Conservation (phyloP, 2,797 vertebrate genomes). For the Protonibea diacanthus region DNA sequence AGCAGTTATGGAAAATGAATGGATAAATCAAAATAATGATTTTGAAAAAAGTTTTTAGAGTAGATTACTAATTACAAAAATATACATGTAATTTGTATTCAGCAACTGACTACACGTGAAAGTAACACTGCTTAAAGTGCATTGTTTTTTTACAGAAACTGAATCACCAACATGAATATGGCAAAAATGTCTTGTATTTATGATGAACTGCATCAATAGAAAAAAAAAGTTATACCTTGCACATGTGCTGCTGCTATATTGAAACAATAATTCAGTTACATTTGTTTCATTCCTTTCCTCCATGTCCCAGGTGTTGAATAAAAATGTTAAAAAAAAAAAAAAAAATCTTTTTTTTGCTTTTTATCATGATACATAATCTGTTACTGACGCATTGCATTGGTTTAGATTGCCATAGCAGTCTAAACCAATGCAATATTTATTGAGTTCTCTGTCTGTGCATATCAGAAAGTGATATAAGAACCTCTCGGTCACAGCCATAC, state of each 20-base stretch:
- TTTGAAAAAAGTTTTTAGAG: too few species aligned
- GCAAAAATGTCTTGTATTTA: neutral
- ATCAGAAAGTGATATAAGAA: slow-evolving; percentile 72
- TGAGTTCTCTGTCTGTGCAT: slow-evolving; percentile 41
- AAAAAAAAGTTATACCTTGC: slow-evolving; percentile 17
- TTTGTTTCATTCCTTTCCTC: slow-evolving; percentile 45
- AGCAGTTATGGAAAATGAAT: too few species aligned
- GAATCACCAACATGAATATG: too few species aligned
- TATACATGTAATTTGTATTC: too few species aligned
- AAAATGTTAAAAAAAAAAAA: too few species aligned
- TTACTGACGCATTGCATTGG: slow-evolving; percentile 28
- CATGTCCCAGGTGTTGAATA: slow-evolving; percentile 36
- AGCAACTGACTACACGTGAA: too few species aligned
- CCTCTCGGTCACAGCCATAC: slow-evolving; percentile 57
- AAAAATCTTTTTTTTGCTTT: slow-evolving; percentile 25
- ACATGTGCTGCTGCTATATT: slow-evolving; percentile 23
- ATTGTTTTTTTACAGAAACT: neutral
- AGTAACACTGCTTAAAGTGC: neutral
- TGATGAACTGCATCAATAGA: slow-evolving; percentile 18
- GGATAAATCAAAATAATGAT: too few species aligned
- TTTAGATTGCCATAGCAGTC: slow-evolving; percentile 50
- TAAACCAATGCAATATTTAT: slow-evolving; percentile 78
- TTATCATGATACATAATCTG: slow-evolving; percentile 7
- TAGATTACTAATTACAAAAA: too few species aligned
- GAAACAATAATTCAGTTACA: slow-evolving; percentile 50